phyloP scores from a whole-genome alignment of 23 tunicate species.

The Trididemnum nubilum region DNA sequence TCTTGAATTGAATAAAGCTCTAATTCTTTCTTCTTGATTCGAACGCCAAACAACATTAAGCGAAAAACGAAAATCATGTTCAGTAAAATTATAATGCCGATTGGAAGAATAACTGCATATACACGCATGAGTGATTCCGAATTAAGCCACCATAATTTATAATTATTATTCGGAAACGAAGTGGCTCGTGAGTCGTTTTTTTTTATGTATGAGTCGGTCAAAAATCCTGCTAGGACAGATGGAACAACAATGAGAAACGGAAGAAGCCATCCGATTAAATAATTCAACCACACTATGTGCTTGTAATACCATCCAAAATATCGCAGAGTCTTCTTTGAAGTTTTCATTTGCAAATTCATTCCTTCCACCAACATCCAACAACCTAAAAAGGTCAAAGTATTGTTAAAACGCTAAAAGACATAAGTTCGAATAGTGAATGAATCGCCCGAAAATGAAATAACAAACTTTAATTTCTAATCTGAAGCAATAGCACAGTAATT shows the following conservation, averaged over 20 bases:
- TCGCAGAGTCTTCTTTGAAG: background rate
- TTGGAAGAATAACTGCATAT: background rate
- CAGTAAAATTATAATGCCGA: background rate
- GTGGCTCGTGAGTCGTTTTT: background rate
- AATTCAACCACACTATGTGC: background rate
- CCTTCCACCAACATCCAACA: background rate
- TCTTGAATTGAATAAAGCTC: background rate
- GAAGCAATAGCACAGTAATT: too few species aligned
- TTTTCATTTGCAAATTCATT: background rate
- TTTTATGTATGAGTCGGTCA: background rate
- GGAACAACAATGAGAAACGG: background rate
- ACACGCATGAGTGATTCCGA: background rate
- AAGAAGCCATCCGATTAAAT: background rate
- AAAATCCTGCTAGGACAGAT: background rate
- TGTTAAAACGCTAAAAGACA: too few species aligned
- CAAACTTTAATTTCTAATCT: too few species aligned
- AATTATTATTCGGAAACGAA: background rate
- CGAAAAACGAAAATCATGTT: background rate
- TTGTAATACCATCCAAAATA: background rate
- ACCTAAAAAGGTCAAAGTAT: too few species aligned
- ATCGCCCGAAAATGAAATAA: too few species aligned
- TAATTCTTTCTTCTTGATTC: background rate
- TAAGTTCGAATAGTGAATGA: too few species aligned
- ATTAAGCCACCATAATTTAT: background rate
- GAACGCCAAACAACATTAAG: background rate